Base-by-base conservation (phyloP, 1,140 invertebrate genomes). In the Macrocentrus cingulum region DNA sequence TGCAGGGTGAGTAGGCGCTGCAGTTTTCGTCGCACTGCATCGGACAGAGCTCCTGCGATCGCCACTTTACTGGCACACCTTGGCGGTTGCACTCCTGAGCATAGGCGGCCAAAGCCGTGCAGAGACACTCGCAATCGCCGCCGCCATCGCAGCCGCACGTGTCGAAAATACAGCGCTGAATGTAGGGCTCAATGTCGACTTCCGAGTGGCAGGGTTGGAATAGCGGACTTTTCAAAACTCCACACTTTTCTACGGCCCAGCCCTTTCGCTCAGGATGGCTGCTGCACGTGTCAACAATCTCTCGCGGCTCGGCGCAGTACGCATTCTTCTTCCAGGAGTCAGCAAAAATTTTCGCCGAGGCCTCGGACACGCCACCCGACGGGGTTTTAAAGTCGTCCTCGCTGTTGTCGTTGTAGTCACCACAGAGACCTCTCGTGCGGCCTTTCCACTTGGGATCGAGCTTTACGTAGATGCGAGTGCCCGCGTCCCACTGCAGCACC, bases 71-170 rank as follows among this genome's bases (percentile, higher is more conserved):
- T 4, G 83, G 82, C 13, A 90, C 83, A 11, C 88, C 88, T 39
- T 85, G 81, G 1, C 80, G 79, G 42, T 86, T 88, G 70, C 94
- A 96, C 65, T 88, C 86, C 64, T 92, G 85, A 15, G 91, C 90
- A 74, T 95, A 95, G 2, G 90, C 88, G 0, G 91, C 88, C 11
- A 96, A 78, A 0, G 92, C 89, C 1, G 92, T 92, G 72, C 94
- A 96, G 0, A 94, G 74, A 76, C 93, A 97, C 54, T 91, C 88
- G 69, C 94, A 97, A 72, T 95, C 93, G 0, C 88, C 93, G 15
- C 93, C 93, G 66, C 44, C 42, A 74, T 95, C 92, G 74, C 94
- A 97, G 19, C 87, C 91, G 76, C 92, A 96, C 0, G 90, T 83
- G 76, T 95, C 92, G 51, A 85, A 85, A 51, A 91, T 84, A 72